Base-by-base conservation (phyloP, 1,140 invertebrate species). In the Heliconius eleuchia region DNA sequence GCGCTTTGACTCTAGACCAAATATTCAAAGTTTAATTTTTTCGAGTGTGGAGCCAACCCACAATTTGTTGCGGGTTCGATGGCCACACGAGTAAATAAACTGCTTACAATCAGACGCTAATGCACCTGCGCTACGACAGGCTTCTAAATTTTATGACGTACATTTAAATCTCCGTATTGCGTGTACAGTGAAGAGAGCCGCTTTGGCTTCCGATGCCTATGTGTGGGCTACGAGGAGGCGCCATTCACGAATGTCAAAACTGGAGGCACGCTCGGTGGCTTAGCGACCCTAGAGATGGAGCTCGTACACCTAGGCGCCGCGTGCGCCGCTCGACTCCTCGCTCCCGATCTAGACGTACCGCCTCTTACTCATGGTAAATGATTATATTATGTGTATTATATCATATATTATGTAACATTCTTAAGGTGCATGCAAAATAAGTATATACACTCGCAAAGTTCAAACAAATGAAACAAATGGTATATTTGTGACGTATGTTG, bases 191-290 rank as follows among this genome's bases (percentile, higher is more conserved):
- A 89, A 9, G 91, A 93, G 7, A 89, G 77, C 55, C 97, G 97
- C 70, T 99, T 97, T 95, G 99, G 99, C 4, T 99, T 99, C 95
- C 98, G 98, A 82, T 99, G 98, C 93, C 95, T 98, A 23, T 97
- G 99, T 55, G 96, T 98, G 73, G 99, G 98, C 37, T 99, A 99
- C 93, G 98, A 99, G 88, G 98, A 98, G 71, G 77, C 84, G 1
- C 80, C 87, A 76, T 80, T 88, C 73, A 89, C 96, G 57, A 95
- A 39, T 95, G 95, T 96, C 96, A 83, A 96, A 96, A 60, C 93
- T 99, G 18, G 96, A 96, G 78, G 96, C 97, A 76, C 98, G 98
- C 46, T 99, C 98, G 93, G 98, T 99, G 88, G 98, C 80, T 8
- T 84, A 83, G 77, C 81, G 87, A 96, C 97, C 83, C 92, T 99